Evolutionary conservation across 2,888 invertebrate species (phyloP).

Genomic region (Andrena praecox): DNA sequence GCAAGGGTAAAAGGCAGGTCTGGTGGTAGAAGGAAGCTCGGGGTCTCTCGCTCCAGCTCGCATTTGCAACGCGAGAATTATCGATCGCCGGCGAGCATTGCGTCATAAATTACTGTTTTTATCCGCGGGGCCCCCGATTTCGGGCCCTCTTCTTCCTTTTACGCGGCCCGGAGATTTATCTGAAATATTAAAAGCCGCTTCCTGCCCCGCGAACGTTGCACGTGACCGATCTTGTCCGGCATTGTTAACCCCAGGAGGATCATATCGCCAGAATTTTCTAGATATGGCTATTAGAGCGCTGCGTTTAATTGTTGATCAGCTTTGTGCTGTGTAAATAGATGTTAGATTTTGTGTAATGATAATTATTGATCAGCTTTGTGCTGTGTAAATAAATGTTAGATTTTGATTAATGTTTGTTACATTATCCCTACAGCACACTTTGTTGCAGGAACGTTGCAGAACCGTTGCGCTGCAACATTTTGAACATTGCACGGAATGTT

Average conservation of each 20-base stretch:
- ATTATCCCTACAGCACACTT: no score
- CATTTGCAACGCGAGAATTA: constrained; percentile 65
- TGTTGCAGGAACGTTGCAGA: no score
- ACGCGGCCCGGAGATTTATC: constrained; percentile 68
- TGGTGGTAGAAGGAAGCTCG: constrained; percentile 27
- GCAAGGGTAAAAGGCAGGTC: constrained; percentile 9
- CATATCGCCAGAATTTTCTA: no score
- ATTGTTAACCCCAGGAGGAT: neutral
- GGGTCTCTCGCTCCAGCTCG: constrained; percentile 21
- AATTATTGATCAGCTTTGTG: no score
- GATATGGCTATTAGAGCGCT: no score
- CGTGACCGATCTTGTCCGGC: neutral
- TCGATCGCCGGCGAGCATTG: constrained; percentile 66
- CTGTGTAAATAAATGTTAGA: no score
- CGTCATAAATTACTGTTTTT: constrained; percentile 69
- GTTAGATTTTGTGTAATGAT: no score
- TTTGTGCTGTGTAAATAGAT: no score
- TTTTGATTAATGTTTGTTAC: no score
- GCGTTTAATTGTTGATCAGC: no score
- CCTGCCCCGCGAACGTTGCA: constrained; percentile 25
- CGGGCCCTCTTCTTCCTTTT: constrained; percentile 32
- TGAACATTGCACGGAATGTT: no score
- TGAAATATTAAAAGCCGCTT: constrained; percentile 71
- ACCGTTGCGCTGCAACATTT: no score
- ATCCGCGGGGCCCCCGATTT: constrained; percentile 68